A percentile compares a stretch with the other conserved stretches of the same genome.
These are phyloP conservation scores for Botia kubotai DNA, from an alignment of 2,797 vertebrate species.

Conservation along the genomic window DNA sequence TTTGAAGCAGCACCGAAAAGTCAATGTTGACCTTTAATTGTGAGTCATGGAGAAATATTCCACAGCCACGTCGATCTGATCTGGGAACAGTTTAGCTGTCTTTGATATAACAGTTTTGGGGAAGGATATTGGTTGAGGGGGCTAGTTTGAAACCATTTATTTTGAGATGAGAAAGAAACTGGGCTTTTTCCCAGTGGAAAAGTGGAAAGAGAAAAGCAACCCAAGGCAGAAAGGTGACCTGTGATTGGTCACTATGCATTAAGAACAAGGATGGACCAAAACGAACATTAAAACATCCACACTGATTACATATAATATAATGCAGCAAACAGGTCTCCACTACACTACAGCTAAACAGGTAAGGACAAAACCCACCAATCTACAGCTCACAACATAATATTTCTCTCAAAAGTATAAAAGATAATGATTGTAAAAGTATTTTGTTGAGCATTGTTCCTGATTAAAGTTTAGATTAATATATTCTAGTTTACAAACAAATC, in stretches of 20 bases:
- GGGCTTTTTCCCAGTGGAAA: too few species aligned
- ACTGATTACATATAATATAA: neutral
- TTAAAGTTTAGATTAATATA: too few species aligned
- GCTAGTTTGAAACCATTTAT: slow-evolving; percentile 27
- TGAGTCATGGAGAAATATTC: neutral
- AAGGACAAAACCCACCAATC: neutral
- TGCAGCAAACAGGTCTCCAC: neutral
- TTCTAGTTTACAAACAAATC: too few species aligned
- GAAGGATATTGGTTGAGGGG: neutral
- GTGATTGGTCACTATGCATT: slow-evolving; percentile 42
- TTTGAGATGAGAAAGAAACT: slow-evolving; percentile 28
- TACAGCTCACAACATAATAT: neutral
- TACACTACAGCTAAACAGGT: slow-evolving; percentile 38
- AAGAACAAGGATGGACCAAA: slow-evolving; percentile 1
- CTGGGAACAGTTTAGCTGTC: slow-evolving; percentile 42
- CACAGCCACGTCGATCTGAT: slow-evolving; percentile 22
- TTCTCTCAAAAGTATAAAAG: neutral
- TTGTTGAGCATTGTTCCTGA: too few species aligned
- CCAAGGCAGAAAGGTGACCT: neutral
- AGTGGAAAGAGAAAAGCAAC: neutral
- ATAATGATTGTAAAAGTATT: neutral
- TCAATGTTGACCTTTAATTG: slow-evolving; percentile 57
- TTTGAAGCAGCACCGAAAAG: slow-evolving; percentile 52
- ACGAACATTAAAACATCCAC: slow-evolving; percentile 25
- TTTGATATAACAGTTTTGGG: neutral